A percentile compares a stretch with the other conserved stretches of the same genome.
These are phyloP conservation scores for Helogale parvula DNA, from an alignment of 2,113 vertebrate species.

Conservation along the genomic window DNA sequence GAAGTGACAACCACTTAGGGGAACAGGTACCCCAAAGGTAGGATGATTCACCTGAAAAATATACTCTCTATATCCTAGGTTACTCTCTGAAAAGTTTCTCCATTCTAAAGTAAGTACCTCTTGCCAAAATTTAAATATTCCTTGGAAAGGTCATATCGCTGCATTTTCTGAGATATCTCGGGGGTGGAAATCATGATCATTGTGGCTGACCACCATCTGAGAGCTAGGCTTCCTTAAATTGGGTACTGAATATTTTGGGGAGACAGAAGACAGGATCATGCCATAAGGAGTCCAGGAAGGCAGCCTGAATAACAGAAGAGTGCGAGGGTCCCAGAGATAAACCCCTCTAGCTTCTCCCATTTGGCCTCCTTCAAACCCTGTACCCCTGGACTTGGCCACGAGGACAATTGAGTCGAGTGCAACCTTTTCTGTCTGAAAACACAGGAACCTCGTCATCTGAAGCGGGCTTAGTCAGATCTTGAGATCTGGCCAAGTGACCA, in stretches of 20 bases:
- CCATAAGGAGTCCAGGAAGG: background rate
- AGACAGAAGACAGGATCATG: background rate
- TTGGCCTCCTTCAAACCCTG: background rate
- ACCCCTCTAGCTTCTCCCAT: background rate
- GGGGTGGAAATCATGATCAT: background rate
- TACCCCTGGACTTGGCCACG: background rate
- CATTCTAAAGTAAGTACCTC: background rate
- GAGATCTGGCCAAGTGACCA: conserved; percentile 18
- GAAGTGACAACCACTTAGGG: background rate
- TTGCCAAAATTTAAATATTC: background rate
- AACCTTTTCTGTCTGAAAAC: background rate
- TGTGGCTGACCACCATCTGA: background rate
- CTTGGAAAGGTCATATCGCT: background rate
- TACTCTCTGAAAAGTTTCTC: background rate
- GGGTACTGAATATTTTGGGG: background rate
- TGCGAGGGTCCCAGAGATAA: background rate
- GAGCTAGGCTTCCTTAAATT: background rate
- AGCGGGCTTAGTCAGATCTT: background rate
- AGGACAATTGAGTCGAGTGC: background rate
- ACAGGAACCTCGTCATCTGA: background rate
- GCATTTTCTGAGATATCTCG: background rate
- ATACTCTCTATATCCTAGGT: background rate
- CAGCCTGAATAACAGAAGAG: background rate
- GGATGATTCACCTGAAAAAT: background rate
- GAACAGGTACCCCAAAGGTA: background rate